Conservation (phyloP, 2,113 vertebrate genomes). For the Epinephelus fuscoguttatus region DNA sequence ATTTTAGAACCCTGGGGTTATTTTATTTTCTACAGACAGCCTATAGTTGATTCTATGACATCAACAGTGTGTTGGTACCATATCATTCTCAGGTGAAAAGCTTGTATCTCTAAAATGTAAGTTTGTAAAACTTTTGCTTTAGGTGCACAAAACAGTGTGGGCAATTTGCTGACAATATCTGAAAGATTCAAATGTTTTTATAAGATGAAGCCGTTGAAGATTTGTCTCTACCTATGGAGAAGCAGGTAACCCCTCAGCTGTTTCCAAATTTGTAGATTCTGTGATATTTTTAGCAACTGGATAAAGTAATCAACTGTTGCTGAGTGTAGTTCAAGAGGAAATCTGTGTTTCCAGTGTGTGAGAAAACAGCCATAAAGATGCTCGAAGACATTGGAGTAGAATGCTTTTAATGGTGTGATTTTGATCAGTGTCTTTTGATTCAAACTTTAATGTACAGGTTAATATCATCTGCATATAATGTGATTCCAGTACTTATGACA, state of each 20-base stretch:
- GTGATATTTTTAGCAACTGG: neutral
- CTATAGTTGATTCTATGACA: too few species aligned
- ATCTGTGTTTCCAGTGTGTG: neutral
- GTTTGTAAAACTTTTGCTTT: neutral
- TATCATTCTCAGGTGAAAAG: neutral
- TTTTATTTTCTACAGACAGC: neutral
- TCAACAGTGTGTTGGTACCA: too few species aligned
- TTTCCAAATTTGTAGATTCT: neutral
- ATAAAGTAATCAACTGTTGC: neutral
- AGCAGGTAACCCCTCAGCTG: neutral
- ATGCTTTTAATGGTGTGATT: conserved; percentile 8
- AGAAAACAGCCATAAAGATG: neutral
- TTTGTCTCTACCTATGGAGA: neutral
- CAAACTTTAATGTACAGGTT: neutral
- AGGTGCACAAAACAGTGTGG: neutral
- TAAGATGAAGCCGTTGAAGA: neutral
- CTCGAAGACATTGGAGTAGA: neutral
- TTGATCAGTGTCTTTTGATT: neutral
- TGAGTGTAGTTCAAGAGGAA: too few species aligned
- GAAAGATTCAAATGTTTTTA: neutral
- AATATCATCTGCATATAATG: conserved; percentile 6
- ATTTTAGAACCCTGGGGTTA: neutral
- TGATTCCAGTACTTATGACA: neutral
- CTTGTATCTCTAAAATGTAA: neutral
- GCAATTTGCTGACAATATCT: neutral